Conservation (phyloP, 2,113 vertebrate species). For the Pedionomus torquatus region DNA sequence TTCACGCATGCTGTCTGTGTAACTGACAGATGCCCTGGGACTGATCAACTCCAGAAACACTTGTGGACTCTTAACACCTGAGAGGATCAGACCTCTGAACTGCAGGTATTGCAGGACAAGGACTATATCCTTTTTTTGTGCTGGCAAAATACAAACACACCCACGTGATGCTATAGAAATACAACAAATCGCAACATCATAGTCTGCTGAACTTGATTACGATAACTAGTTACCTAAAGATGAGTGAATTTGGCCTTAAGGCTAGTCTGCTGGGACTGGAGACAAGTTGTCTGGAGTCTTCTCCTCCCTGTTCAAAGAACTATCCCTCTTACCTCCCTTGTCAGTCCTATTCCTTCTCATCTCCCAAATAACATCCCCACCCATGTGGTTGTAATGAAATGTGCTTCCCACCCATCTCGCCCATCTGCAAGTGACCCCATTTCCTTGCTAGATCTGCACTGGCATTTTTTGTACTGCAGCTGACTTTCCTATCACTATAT, state of each 20-base stretch:
- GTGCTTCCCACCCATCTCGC: background rate
- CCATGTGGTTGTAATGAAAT: background rate
- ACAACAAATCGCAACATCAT: background rate
- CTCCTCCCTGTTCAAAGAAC: constrained; percentile 41
- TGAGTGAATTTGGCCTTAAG: constrained; percentile 57
- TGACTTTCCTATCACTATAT: background rate
- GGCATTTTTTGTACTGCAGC: background rate
- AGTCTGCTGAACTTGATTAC: constrained; percentile 30
- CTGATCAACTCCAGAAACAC: background rate
- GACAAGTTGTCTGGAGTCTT: constrained; percentile 63
- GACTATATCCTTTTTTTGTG: background rate
- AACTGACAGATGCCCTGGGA: background rate
- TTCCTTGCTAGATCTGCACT: background rate
- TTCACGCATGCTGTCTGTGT: background rate
- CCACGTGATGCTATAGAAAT: background rate
- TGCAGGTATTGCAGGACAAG: background rate
- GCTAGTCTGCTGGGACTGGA: constrained; percentile 50
- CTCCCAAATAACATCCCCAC: constrained; percentile 8
- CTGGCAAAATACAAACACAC: background rate
- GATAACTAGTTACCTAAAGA: constrained; percentile 36
- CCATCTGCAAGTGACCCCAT: background rate
- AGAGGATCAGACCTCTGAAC: background rate
- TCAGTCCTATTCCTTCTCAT: constrained; percentile 7
- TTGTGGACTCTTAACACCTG: background rate
- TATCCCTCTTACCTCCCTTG: constrained; percentile 1